Base-by-base conservation (phyloP, 2,113 vertebrate genomes). In the Tetraodon nigroviridis region DNA sequence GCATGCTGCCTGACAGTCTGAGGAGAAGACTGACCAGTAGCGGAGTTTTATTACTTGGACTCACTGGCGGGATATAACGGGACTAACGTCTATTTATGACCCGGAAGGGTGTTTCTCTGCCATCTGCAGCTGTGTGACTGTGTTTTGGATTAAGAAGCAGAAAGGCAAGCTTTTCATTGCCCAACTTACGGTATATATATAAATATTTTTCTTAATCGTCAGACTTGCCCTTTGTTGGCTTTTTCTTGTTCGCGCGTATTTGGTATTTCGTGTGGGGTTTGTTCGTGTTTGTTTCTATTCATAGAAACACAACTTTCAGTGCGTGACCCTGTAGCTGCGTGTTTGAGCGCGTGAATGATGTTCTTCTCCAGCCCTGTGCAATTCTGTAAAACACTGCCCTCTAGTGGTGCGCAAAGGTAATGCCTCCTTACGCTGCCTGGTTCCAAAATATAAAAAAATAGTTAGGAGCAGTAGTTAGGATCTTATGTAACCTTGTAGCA, bases 341-440 rank as follows among this genome's bases (percentile, higher is more conserved):
- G 29, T 20, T 49, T 50, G 6, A 44, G 13, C 16, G n/a, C 2
- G 58, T 2, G 37, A 7, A 17, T 52, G 59, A 44, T 49, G 76
- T 64, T 10, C 52, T 47, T 44, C 10, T 45, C 3, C 32, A 1
- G 17, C 32, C 22, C 1, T 55, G 50, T 7, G 2, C 41, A 42
- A 32, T 14, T 17, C 59, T 69, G 73, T 56, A 10, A 77, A 89
- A 81, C 59, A 71, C 84, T 73, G 70, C 73, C 84, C 63, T 73
- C 88, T 72, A 3, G 49, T 72, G 89, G 76, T 2, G 32, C 2
- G 32, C 12, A 10, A 11, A 12, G 32, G 32, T 2, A 37, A 37
- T 12, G 32, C 2, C 32, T 37, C 32, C 32, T 37, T 12, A 8
- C 1, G 5, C 24, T 27, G 24, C 7, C 24, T 27, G 24, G 24